Conservation (phyloP, 2,113 vertebrate genomes). For the Suncus etruscus region DNA sequence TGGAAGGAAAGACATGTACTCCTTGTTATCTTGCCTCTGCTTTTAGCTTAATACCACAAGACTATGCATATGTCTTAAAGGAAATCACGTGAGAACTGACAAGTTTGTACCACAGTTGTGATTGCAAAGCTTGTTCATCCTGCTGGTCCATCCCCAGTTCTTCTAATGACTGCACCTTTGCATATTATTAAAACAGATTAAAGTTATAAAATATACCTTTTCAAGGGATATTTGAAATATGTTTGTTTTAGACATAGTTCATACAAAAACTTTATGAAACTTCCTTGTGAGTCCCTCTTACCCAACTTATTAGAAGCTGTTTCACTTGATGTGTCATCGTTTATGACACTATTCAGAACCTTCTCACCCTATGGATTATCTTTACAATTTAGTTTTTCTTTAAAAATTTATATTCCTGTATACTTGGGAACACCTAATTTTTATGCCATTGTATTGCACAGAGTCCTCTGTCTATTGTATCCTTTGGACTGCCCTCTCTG, state of each 20-base stretch:
- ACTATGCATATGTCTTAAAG: background rate
- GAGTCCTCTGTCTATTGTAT: slow-evolving; percentile 43
- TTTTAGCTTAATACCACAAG: background rate
- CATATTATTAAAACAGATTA: slow-evolving; percentile 40
- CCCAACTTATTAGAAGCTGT: slow-evolving; percentile 56
- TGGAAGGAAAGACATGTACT: background rate
- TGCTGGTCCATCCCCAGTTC: background rate
- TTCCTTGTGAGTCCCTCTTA: slow-evolving; percentile 51
- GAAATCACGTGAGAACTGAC: background rate
- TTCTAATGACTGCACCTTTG: background rate
- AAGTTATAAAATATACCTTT: background rate
- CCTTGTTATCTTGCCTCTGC: background rate
- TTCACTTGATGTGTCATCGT: slow-evolving; percentile 49
- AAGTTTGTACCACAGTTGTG: background rate
- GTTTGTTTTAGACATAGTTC: slow-evolving; percentile 51
- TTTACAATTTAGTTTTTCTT: slow-evolving; percentile 68
- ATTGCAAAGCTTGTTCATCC: background rate
- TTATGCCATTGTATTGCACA: slow-evolving; percentile 63
- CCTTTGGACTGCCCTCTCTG: slow-evolving; percentile 59
- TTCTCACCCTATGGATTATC: slow-evolving; percentile 23
- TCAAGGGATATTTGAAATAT: slow-evolving; percentile 41
- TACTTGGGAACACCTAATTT: slow-evolving; percentile 68
- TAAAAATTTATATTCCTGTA: slow-evolving; percentile 28
- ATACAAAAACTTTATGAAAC: slow-evolving; percentile 35
- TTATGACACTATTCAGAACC: slow-evolving; percentile 60